These are phyloP conservation scores for Spinus pinus DNA, from an alignment of 2,797 vertebrate species.

Conservation along the genomic window DNA sequence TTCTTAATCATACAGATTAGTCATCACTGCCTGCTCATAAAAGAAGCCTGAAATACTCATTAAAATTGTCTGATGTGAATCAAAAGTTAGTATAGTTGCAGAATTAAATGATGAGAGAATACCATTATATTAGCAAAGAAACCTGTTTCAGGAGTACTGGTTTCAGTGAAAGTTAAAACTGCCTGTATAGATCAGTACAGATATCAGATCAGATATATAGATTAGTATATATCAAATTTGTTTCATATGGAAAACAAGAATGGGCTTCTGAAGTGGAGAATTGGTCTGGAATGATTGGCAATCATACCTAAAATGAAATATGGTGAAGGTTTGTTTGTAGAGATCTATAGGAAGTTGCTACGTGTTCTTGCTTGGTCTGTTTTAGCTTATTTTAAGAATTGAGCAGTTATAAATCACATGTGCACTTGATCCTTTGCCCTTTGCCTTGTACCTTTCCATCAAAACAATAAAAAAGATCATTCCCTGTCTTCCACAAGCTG, in stretches of 20 bases:
- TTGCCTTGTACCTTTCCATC: not conserved
- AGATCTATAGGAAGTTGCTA: not conserved
- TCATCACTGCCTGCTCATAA: slow-evolving; percentile 74
- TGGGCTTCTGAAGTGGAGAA: slow-evolving; percentile 38
- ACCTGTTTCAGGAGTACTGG: slow-evolving; percentile 24
- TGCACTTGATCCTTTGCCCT: slow-evolving; percentile 17
- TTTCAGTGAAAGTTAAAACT: slow-evolving; percentile 61
- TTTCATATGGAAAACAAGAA: slow-evolving; percentile 50
- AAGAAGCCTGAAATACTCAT: slow-evolving; percentile 69
- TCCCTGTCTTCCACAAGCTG: not conserved
- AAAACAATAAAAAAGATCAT: not conserved
- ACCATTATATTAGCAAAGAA: slow-evolving; percentile 56
- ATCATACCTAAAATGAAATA: slow-evolving; percentile 10
- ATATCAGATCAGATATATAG: not conserved
- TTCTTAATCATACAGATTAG: slow-evolving; percentile 73
- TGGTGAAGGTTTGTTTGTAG: slow-evolving; percentile 9
- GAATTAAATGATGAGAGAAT: slow-evolving; percentile 70
- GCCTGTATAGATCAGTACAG: slow-evolving; percentile 24
- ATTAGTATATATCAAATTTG: slow-evolving; percentile 32
- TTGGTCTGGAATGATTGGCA: slow-evolving; percentile 25
- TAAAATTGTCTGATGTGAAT: slow-evolving; percentile 73
- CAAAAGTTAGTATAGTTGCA: slow-evolving; percentile 68
- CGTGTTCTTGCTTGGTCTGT: not conserved
- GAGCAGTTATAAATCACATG: not conserved
- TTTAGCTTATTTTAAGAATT: slow-evolving; percentile 40